Evolutionary conservation across 2,113 vertebrate genomes (phyloP).

Genomic region (Oophaga pumilio): DNA sequence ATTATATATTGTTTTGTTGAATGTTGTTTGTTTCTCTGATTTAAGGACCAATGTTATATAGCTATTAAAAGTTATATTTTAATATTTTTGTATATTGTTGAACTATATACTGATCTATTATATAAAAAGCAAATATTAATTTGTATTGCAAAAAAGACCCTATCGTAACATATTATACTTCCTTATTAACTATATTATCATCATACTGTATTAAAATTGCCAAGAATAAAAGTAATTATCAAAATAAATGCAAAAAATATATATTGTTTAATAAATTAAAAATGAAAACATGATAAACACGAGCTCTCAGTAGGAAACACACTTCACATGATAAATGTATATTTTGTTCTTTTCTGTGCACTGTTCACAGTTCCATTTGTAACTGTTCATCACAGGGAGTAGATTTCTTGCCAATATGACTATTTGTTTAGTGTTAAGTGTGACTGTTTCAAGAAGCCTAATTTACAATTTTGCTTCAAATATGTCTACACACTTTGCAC

Average conservation of each 20-base stretch:
- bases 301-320: constrained; percentile 1
- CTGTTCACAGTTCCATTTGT: constrained; percentile 12
- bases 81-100: no score
- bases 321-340: constrained; percentile 30
- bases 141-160: no score
- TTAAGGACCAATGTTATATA: no score
- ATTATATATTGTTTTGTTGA: no score
- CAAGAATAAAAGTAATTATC: neutral
- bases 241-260: neutral
- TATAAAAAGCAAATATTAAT: no score
- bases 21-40: no score
- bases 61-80: no score
- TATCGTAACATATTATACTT: no score
- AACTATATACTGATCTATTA: no score
- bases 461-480: neutral
- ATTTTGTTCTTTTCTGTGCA: neutral
- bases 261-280: constrained; percentile 3
- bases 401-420: neutral
- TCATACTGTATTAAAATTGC: no score
- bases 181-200: no score
- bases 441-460: constrained; percentile 17
- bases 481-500: neutral
- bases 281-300: neutral
- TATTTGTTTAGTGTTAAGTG: neutral
- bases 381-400: constrained; percentile 10